These are phyloP conservation scores for Calypte anna DNA, from an alignment of 2,113 vertebrate species.

Conservation along the genomic window DNA sequence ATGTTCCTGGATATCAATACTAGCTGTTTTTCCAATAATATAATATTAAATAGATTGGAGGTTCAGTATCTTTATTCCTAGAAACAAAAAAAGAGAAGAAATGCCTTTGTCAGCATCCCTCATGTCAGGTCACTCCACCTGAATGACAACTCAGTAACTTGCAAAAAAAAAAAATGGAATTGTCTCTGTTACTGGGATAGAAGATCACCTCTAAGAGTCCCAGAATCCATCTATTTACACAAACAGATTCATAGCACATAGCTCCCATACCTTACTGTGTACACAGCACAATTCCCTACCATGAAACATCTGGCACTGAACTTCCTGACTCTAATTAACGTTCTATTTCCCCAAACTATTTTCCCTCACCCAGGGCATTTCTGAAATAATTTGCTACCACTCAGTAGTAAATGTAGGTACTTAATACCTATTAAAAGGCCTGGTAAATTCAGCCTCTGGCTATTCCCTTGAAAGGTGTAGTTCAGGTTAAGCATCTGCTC, in stretches of 20 bases:
- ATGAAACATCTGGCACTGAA: slow-evolving; percentile 1
- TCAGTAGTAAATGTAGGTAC: neutral
- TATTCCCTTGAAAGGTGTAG: neutral
- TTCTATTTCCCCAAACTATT: neutral
- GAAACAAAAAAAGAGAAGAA: neutral
- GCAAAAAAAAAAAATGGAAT: neutral
- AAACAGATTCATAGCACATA: neutral
- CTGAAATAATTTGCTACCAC: slow-evolving; percentile 17
- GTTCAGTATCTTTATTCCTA: neutral
- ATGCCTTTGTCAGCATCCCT: neutral
- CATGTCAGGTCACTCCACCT: neutral
- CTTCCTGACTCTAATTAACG: slow-evolving; percentile 25
- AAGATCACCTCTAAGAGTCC: neutral
- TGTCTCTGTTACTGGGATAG: neutral
- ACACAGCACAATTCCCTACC: neutral
- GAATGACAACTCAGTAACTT: neutral
- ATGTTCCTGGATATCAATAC: neutral
- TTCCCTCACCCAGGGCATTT: neutral
- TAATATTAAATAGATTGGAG: neutral
- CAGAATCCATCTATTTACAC: neutral
- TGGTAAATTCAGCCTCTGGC: neutral
- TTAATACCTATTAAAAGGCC: slow-evolving; percentile 6
- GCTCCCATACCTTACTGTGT: neutral
- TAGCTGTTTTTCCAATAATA: neutral
- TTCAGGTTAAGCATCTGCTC: slow-evolving; percentile 28